Evolutionary conservation across 2,888 invertebrate species (phyloP).

Genomic region (Chouioia cunea): DNA sequence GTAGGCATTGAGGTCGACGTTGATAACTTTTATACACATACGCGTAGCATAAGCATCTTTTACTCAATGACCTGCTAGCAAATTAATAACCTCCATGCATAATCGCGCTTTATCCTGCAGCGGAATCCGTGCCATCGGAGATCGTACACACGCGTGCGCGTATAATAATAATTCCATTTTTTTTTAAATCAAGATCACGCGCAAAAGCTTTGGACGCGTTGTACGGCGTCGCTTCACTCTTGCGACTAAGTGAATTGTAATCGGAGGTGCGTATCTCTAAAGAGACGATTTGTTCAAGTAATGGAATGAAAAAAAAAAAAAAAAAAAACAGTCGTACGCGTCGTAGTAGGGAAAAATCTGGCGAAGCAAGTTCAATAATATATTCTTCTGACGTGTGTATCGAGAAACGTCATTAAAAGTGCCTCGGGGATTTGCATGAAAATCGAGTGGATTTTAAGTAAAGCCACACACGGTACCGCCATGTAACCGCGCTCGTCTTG

Average conservation of each 20-base stretch:
- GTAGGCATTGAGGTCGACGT: slow-evolving; percentile 13
- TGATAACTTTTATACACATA: slow-evolving; percentile 13
- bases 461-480: background rate
- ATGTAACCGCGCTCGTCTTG: slow-evolving; percentile 7
- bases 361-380: slow-evolving; percentile 31
- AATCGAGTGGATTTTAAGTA: slow-evolving; percentile 17
- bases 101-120: background rate
- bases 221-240: no score
- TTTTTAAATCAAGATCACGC: no score
- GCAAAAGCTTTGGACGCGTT: no score
- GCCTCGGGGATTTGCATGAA: slow-evolving; percentile 38
- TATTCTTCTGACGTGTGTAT: slow-evolving; percentile 31
- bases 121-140: no score
- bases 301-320: slow-evolving; percentile 16
- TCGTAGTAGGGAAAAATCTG: slow-evolving; percentile 30
- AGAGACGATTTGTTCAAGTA: no score
- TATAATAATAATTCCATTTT: no score
- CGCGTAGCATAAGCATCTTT: no score
- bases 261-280: no score
- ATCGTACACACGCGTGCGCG: no score
- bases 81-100: slow-evolving; percentile 5
- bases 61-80: background rate
- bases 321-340: slow-evolving; percentile 10
- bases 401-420: slow-evolving; percentile 12
- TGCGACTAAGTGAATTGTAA: no score